These are phyloP conservation scores for Megaceryle maxima DNA, from an alignment of 2,113 vertebrate genomes.

Conservation along the genomic window DNA sequence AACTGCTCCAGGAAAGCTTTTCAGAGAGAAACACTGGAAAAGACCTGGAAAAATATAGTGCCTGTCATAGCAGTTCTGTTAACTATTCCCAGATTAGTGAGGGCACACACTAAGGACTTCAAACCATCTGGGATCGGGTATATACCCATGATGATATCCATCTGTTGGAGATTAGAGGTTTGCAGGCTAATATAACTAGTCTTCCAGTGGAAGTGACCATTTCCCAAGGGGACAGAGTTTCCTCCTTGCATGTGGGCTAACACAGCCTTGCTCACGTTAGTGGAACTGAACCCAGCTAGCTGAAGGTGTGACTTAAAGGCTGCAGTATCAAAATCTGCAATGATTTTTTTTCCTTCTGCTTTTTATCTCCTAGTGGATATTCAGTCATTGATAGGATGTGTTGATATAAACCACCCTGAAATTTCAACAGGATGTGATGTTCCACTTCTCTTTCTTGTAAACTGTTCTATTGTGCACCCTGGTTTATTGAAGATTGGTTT, in stretches of 20 bases:
- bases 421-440: neutral
- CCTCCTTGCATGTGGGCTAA: neutral
- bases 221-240: neutral
- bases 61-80: neutral
- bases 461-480: neutral
- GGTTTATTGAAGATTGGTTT: neutral
- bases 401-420: neutral
- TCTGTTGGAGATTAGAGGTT: neutral
- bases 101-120: neutral
- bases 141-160: neutral
- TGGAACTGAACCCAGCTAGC: neutral
- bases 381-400: neutral
- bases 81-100: neutral
- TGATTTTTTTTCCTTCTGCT: neutral
- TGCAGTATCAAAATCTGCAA: neutral
- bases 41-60: neutral
- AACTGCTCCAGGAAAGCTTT: neutral
- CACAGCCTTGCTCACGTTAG: neutral
- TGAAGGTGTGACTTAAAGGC: neutral
- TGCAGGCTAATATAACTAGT: neutral
- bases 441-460: neutral
- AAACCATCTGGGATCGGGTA: neutral
- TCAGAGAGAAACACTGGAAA: neutral
- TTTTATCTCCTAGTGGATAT: neutral
- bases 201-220: neutral